Evolutionary conservation across 2,113 vertebrate genomes (phyloP).

Genomic region (Coptodon rendalli): DNA sequence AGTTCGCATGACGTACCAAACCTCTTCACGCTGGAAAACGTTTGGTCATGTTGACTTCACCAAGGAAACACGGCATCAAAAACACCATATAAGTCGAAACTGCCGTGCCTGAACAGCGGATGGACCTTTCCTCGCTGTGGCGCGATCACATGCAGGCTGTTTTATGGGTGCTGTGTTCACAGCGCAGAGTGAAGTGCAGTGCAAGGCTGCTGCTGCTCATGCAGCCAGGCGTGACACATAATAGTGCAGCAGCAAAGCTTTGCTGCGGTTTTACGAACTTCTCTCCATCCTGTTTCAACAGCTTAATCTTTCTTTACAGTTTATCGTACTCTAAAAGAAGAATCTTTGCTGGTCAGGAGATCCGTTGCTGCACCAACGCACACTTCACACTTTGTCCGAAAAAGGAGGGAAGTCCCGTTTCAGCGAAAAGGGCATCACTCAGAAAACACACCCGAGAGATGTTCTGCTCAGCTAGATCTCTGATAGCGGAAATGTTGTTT

Average conservation of each 20-base stretch:
- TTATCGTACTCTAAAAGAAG: background rate
- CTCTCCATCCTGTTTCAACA: background rate
- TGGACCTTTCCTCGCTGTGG: conserved; percentile 24
- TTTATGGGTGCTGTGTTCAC: background rate
- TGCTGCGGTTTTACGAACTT: conserved; percentile 35
- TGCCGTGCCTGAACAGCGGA: background rate
- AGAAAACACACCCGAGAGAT: background rate
- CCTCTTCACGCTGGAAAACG: background rate
- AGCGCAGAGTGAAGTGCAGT: conserved; percentile 22
- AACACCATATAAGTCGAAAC: background rate
- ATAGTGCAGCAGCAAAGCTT: background rate
- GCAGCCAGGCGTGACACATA: background rate
- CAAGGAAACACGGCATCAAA: background rate
- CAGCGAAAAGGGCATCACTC: background rate
- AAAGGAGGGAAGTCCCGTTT: background rate
- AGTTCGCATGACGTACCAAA: background rate
- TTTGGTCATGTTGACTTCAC: background rate
- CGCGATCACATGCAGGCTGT: background rate
- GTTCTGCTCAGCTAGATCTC: no score
- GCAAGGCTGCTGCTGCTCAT: conserved; percentile 6
- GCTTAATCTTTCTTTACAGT: background rate
- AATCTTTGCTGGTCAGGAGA: background rate
- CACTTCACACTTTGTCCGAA: background rate
- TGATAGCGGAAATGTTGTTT: background rate
- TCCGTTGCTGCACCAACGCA: background rate